These are phyloP conservation scores for Alviniconcha strummeri DNA, from an alignment of 2,888 invertebrate species.

Conservation along the genomic window DNA sequence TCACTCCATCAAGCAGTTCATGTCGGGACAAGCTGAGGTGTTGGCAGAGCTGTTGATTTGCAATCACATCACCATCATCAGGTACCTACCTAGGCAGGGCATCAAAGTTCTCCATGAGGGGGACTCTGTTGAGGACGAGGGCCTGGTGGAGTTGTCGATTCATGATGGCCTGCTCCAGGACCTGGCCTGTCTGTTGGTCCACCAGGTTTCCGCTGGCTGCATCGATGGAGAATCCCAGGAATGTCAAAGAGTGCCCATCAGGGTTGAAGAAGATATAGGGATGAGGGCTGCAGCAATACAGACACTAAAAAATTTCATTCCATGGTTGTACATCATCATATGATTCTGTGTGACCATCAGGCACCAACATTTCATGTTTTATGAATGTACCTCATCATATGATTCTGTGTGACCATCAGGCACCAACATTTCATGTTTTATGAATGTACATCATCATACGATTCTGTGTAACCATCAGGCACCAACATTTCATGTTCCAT, in stretches of 20 bases:
- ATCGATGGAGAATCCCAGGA: constrained; percentile 68
- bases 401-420: not conserved
- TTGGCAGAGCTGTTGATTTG: no score
- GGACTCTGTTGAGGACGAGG: constrained; percentile 58
- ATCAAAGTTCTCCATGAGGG: constrained; percentile 66
- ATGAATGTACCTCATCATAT: not conserved
- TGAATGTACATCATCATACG: no score
- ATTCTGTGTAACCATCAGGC: no score
- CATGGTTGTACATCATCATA: not conserved
- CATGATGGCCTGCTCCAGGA: constrained; percentile 59
- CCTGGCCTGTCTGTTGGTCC: constrained; percentile 56
- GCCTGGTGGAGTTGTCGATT: constrained; percentile 52
- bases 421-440: no score
- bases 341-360: not conserved
- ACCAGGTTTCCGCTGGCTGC: constrained; percentile 56
- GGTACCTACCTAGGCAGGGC: constrained; percentile 54
- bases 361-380: not conserved
- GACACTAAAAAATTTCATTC: not conserved
- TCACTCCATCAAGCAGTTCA: no score
- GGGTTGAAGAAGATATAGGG: constrained; percentile 71
- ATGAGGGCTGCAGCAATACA: constrained; percentile 61
- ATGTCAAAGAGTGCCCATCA: constrained; percentile 63
- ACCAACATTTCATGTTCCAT: no score
- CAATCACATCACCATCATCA: no score
- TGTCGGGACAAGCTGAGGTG: no score